Evolutionary conservation across 2,888 invertebrate species (phyloP).

Genomic region (Leptopterna dolabrata): DNA sequence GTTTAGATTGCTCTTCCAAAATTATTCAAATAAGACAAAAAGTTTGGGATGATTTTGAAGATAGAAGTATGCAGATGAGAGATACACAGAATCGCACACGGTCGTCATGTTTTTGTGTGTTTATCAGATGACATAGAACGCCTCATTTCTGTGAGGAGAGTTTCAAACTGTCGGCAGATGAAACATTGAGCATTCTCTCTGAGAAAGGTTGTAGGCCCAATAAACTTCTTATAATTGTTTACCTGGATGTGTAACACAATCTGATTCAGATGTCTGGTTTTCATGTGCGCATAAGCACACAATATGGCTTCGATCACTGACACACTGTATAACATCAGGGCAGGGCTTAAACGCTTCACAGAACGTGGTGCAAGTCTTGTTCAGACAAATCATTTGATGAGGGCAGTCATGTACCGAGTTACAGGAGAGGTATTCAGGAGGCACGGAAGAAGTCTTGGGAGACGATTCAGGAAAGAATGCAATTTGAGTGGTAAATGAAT

Average conservation of each 20-base stretch:
- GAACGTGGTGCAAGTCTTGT: constrained; percentile 70
- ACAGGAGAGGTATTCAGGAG: constrained; percentile 36
- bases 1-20: background rate
- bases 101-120: constrained; percentile 32
- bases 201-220: background rate
- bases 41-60: background rate
- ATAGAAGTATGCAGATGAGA: background rate
- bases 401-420: constrained; percentile 67
- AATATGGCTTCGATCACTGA: constrained; percentile 70
- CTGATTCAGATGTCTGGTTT: constrained; percentile 65
- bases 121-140: background rate
- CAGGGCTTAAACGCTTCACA: constrained; percentile 70
- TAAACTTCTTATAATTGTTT: constrained; percentile 66
- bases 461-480: background rate
- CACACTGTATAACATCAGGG: constrained; percentile 68
- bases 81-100: constrained; percentile 33
- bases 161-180: constrained; percentile 27
- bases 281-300: constrained; percentile 72
- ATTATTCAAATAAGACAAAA: background rate
- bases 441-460: background rate
- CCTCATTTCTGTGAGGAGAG: constrained; percentile 15
- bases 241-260: constrained; percentile 75
- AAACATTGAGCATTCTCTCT: constrained; percentile 24
- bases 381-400: constrained; percentile 69
- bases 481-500: background rate